These are phyloP conservation scores for Chiloscyllium plagiosum DNA, from an alignment of 2,113 vertebrate genomes.

Conservation along the genomic window DNA sequence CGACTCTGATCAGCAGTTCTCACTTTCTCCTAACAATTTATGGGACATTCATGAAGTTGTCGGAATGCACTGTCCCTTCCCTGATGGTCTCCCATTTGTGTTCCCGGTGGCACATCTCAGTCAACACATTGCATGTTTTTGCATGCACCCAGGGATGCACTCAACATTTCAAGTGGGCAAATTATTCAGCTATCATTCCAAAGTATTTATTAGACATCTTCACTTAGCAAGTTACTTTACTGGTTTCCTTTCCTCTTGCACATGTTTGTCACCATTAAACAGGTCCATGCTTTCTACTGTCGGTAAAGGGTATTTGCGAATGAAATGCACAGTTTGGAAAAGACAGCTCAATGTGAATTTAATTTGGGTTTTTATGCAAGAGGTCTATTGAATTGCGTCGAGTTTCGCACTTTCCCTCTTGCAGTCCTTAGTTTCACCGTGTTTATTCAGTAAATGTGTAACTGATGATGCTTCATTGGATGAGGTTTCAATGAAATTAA, in stretches of 20 bases:
- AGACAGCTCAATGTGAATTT: not conserved
- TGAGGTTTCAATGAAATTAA: not conserved
- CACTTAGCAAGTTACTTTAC: not conserved
- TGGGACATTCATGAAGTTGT: not conserved
- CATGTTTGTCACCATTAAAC: not conserved
- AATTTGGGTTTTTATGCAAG: not conserved
- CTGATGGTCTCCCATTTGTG: too few species aligned
- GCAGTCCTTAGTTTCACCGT: not conserved
- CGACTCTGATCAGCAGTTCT: too few species aligned
- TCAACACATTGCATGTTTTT: not conserved
- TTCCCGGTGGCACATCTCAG: too few species aligned
- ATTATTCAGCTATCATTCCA: not conserved
- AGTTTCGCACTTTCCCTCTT: not conserved
- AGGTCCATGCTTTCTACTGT: not conserved
- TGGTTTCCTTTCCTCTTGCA: not conserved
- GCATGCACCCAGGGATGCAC: not conserved
- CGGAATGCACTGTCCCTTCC: not conserved
- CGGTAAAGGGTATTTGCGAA: not conserved
- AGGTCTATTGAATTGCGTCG: not conserved
- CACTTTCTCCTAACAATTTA: not conserved
- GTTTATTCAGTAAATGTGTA: not conserved
- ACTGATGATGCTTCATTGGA: not conserved
- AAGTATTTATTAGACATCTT: not conserved
- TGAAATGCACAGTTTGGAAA: not conserved
- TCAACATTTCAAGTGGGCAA: not conserved